Evolutionary conservation across 2,797 vertebrate genomes (phyloP), one percentile per base, ranked within the genome.

Genomic region (Microhierax caerulescens): DNA sequence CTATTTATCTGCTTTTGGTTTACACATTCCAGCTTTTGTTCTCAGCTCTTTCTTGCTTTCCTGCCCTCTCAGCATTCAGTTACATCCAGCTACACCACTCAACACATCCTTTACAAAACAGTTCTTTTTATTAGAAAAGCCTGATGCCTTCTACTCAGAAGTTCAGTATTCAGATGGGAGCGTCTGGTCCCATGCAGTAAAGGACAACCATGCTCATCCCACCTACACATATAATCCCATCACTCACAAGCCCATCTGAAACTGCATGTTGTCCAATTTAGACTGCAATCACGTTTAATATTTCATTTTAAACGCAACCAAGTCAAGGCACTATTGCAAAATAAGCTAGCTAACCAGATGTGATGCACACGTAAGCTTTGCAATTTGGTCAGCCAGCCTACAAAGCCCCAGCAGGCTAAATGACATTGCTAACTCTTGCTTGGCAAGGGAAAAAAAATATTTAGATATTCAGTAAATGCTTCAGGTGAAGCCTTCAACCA

Each of bases 401-500:
- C 79, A 80, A 75, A 89, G 76, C 72, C 45, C 23, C 70, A 67
- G 34, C 11, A 88, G 85, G 79, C 96, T 86, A 95, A 96, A 11
- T 87, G 94, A 37, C 88, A 83, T 45, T 39, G 53, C 90, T 90
- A 87, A 93, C 84, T 90, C 65, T 51, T 84, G 27, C 34, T 34
- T 39, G 78, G 85, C 34, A 85, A 89, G 63, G 67, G 73, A 85
- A 93, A 85, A 85, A 91, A 93, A 85, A 70, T 41, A 91, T 82
- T 97, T 90, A 95, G 90, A 84, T 83, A 81, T 67, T 97, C 88
- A 67, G 76, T 65, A 94, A 97, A 97, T 11, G 77, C 82, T 94
- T 84, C 79, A 87, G 86, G 69, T 95, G 80, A 96, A 13, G 64
- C 94, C 94, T 97, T 97, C 94, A 96, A 81, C 91, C 87, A 84